Evolutionary conservation across 2,888 invertebrate genomes (phyloP), one percentile per base, ranked within the genome.

Genomic region (Copidosoma aretas): DNA sequence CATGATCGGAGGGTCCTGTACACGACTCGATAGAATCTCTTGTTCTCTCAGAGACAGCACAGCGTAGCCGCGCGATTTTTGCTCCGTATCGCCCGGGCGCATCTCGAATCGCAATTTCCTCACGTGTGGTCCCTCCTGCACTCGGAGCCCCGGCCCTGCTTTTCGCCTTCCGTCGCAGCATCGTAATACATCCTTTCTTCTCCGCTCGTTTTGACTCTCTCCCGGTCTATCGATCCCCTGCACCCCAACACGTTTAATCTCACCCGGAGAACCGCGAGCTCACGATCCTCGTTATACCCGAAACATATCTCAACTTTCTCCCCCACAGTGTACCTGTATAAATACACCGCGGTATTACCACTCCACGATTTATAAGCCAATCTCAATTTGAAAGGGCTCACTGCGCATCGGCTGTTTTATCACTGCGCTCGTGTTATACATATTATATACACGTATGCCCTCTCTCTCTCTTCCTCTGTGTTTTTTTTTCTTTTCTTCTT

Each of bases 201-300:
- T 58, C 10, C 57, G 14, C 25, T 41, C 59, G 51, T 22, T 54
- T 59, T 54, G 49, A 49, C 49, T 59, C 58, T 32, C 32, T 32
- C 8, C 8, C 32, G n/a, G n/a, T 32, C 32, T 54, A 51, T 67
- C 54, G 63, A 73, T 73, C 68, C 60, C 73, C 70, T 71, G 70
- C 70, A 70, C n/a, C n/a, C n/a, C n/a, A n/a, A n/a, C 8, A 32
- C 32, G 32, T 65, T 62, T 60, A 61, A 70, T 68, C 63, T 64
- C 57, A 49, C 72, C 68, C 62, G 69, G 46, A 58, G 60, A 67
- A 61, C 66, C 65, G n/a, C n/a, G 73, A 72, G 77, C 78, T 78
- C 78, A 80, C 77, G 78, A 78, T 77, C 74, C 79, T 81, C 78
- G 78, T 81, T 81, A 80, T 49, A 57, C 22, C 72, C 67, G 68